Conservation (phyloP, 2,888 invertebrate genomes). For the Enchytraeus crypticus region DNA sequence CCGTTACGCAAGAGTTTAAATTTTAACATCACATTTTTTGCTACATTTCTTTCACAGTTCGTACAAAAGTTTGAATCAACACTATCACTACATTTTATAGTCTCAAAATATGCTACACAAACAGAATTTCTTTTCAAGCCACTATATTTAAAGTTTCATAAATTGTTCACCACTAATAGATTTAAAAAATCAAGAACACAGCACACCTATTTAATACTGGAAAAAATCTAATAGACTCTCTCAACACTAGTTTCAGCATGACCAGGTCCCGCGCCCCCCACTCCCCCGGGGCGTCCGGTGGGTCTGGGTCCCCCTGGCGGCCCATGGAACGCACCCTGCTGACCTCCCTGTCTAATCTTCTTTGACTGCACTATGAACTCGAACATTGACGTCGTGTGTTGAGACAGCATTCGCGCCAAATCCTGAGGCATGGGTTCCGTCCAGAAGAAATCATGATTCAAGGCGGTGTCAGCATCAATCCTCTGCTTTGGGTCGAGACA, state of each 20-base stretch:
- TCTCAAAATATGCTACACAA: no score
- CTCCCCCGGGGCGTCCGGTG: constrained; percentile 2
- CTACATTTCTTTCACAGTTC: no score
- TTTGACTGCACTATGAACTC: constrained; percentile 76
- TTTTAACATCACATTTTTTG: no score
- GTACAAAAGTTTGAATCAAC: no score
- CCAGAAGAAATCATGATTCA: constrained; percentile 98
- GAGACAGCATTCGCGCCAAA: constrained; percentile 71
- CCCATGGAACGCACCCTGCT: no score
- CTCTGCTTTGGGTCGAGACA: constrained; percentile 83
- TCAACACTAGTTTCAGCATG: background rate
- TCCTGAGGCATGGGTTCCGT: constrained; percentile 80
- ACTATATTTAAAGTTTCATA: no score
- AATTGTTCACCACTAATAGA: no score
- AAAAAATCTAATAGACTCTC: background rate
- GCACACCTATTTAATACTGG: background rate
- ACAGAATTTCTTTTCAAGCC: no score
- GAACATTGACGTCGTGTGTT: constrained; percentile 85
- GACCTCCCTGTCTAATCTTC: no score
- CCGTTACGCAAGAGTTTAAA: no score
- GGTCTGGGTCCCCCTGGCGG: constrained; percentile 7
- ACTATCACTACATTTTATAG: no score
- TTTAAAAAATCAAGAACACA: no score
- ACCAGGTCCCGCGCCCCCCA: background rate
- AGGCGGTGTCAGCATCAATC: constrained; percentile 76